phyloP scores from a whole-genome alignment of 1,140 invertebrate species.

The Drusus annulatus region DNA sequence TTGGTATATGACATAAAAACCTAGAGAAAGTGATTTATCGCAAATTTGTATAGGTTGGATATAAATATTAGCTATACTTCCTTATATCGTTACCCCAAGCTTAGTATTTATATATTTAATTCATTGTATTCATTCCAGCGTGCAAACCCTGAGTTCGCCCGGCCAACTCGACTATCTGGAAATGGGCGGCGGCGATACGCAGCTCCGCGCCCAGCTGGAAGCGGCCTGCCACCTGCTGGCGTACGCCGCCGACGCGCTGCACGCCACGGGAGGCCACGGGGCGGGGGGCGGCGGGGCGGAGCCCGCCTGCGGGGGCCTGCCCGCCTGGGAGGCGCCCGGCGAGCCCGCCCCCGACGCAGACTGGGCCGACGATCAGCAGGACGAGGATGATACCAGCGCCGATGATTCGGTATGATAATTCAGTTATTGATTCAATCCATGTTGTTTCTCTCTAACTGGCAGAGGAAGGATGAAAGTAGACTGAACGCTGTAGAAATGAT shows the following conservation, averaged over 20 bases:
- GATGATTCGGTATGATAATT: slow-evolving; percentile 86
- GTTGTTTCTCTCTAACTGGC: no score
- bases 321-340: slow-evolving; percentile 82
- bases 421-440: no score
- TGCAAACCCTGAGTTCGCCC: slow-evolving; percentile 68
- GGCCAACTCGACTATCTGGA: slow-evolving; percentile 69
- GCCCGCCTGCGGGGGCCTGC: slow-evolving; percentile 76
- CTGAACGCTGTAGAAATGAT: no score
- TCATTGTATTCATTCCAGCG: slow-evolving; percentile 61
- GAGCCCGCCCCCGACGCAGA: slow-evolving; percentile 84
- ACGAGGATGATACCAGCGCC: slow-evolving; percentile 92
- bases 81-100: no score
- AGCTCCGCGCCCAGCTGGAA: slow-evolving; percentile 76
- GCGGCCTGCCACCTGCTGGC: slow-evolving; percentile 84
- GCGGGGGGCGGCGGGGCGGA: slow-evolving; percentile 71
- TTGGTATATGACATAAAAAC: no score
- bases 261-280: slow-evolving; percentile 67
- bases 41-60: no score
- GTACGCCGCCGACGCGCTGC: slow-evolving; percentile 81
- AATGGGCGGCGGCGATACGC: slow-evolving; percentile 70
- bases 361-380: slow-evolving; percentile 87
- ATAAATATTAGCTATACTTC: no score
- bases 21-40: no score
- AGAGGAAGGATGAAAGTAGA: no score
- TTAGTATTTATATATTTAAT: no score